Base-by-base conservation (phyloP, 2,113 vertebrate genomes). In the Dendropsophus ebraccatus region DNA sequence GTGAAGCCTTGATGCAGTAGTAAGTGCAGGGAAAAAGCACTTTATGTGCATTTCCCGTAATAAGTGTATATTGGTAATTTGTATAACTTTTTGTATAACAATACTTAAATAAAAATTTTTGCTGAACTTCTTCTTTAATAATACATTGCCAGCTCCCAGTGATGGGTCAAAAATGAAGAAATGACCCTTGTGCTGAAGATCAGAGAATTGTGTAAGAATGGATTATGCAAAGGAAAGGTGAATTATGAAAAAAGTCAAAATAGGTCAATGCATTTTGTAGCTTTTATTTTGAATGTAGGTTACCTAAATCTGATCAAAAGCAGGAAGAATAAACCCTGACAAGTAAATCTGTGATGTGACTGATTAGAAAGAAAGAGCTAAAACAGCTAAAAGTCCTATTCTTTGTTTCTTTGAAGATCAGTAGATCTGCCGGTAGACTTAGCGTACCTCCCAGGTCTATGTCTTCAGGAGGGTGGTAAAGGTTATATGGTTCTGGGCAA, bases 301-400 rank as follows among this genome's bases (percentile, higher is more conserved):
- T 78, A 19, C 28, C 17, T 21, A 56, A 78, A 32, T 11, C 49
- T 78, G 83, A 85, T 85, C 83, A 85, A 85, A 77, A 77, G 73
- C 47, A 52, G 19, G 2, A 60, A 50, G 4, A 62, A 77, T 49
- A 10, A 77, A 19, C 35, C 49, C 83, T 77, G 83, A 85, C 83
- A 77, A 65, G 83, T 32, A 21, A 45, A 65, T 65, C 83, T 58
- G 54, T 16, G 35, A 75, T 83, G 69, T 35, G 19, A 28, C 28
- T 16, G 21, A 47, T 75, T 65, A 62, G 14, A 49, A 25, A 30
- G 72, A 30, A 62, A 73, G 12, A 11, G 35, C 82, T 56, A 41
- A 65, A 62, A 62, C 82, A 17, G 17, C 35, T 84, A 72, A 72
- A 28, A 13, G 32, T 41, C 8, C 21, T 17, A 30, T 32, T 82